Evolutionary conservation across 2,797 vertebrate species (phyloP).

Genomic region (Tadarida brasiliensis): DNA sequence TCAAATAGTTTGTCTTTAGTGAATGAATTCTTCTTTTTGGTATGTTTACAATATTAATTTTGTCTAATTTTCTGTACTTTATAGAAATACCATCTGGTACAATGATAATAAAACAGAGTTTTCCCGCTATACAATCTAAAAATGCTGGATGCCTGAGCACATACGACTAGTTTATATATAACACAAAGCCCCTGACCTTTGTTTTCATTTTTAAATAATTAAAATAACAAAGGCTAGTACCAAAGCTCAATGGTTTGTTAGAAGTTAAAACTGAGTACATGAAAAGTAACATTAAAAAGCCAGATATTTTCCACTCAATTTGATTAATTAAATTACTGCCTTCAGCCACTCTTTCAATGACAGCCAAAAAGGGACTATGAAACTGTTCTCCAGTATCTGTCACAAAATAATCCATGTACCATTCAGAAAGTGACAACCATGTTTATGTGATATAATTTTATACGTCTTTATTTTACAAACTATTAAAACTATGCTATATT

Average conservation of each 20-base stretch:
- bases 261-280: neutral
- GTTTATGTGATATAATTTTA: neutral
- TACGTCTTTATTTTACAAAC: neutral
- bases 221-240: constrained; percentile 58
- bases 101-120: neutral
- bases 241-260: constrained; percentile 36
- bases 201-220: constrained; percentile 73
- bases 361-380: neutral
- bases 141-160: constrained; percentile 67
- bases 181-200: constrained; percentile 23
- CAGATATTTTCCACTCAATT: neutral
- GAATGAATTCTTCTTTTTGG: constrained; percentile 72
- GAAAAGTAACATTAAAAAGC: constrained; percentile 2
- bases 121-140: constrained; percentile 23
- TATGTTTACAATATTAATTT: constrained; percentile 57
- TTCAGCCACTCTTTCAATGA: neutral
- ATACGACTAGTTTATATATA: constrained; percentile 70
- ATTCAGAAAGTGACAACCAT: neutral
- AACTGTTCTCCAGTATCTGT: neutral
- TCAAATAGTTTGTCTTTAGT: constrained; percentile 54
- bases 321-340: constrained; percentile 47
- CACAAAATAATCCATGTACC: neutral
- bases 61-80: constrained; percentile 43
- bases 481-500: neutral
- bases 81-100: constrained; percentile 44